A percentile compares a stretch with the other conserved stretches of the same genome.
Conservation (phyloP, 2,888 invertebrate species). For the Rhyacophila evoluta region DNA sequence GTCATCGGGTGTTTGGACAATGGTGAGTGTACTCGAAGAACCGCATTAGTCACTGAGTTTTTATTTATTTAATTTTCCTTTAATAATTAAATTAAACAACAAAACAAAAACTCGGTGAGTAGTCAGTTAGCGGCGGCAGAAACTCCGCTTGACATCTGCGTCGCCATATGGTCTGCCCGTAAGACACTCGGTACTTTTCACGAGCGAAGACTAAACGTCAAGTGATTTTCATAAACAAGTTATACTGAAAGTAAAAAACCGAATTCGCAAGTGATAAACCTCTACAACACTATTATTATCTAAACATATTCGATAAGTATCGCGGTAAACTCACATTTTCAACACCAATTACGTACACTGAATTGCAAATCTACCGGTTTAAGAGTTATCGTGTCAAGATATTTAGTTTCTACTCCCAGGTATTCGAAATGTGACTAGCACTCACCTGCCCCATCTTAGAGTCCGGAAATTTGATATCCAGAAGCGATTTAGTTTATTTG, state of each 20-base stretch:
- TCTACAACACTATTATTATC: no score
- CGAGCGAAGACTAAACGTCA: background rate
- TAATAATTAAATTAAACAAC: background rate
- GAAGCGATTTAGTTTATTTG: no score
- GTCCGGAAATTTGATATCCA: no score
- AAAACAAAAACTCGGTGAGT: background rate
- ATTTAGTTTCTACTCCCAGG: no score
- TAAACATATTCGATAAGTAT: no score
- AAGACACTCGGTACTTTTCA: background rate
- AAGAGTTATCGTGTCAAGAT: no score
- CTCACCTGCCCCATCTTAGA: no score
- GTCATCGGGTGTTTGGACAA: background rate
- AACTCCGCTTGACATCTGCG: slow-evolving; percentile 15
- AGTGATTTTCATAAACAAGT: background rate
- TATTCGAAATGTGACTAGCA: no score
- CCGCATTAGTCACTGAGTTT: background rate
- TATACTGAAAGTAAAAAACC: background rate
- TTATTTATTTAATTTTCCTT: background rate
- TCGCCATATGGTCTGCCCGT: slow-evolving; percentile 14
- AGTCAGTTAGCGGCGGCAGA: background rate
- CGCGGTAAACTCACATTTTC: no score
- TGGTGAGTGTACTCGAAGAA: background rate
- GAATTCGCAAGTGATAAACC: background rate
- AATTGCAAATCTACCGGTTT: no score
- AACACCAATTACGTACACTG: no score